Conservation (phyloP, 2,888 invertebrate genomes). For the Temnothorax ravouxi region DNA sequence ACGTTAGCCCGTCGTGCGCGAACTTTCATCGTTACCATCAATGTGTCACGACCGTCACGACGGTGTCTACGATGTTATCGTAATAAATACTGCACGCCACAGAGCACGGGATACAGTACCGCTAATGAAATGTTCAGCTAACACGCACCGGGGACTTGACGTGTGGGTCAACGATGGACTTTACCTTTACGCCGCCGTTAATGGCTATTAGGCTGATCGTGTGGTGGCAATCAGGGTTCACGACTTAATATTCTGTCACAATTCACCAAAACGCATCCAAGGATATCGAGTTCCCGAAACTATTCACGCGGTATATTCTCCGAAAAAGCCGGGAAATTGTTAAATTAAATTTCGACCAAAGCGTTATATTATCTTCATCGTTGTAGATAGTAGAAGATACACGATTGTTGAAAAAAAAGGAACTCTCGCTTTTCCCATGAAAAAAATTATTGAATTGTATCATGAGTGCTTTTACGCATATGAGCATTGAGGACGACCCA, state of each 20-base stretch:
- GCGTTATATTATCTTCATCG: background rate
- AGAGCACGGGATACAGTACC: background rate
- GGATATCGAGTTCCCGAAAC: constrained; percentile 6
- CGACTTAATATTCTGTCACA: constrained; percentile 6
- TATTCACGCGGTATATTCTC: background rate
- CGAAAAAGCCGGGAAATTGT: background rate
- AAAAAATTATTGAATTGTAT: background rate
- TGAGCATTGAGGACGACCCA: background rate
- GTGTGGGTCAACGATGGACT: background rate
- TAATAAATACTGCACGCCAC: constrained; percentile 12
- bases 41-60: background rate
- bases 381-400: background rate
- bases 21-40: constrained; percentile 36
- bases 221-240: background rate
- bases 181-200: background rate
- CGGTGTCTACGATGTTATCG: background rate
- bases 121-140: constrained; percentile 28
- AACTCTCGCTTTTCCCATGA: background rate
- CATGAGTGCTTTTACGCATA: background rate
- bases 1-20: background rate
- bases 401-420: background rate
- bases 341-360: background rate
- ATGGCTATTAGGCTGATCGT: constrained; percentile 10
- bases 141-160: constrained; percentile 23
- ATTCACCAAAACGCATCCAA: background rate